These are phyloP conservation scores for Aplochiton taeniatus DNA, from an alignment of 2,797 vertebrate genomes.

Conservation along the genomic window DNA sequence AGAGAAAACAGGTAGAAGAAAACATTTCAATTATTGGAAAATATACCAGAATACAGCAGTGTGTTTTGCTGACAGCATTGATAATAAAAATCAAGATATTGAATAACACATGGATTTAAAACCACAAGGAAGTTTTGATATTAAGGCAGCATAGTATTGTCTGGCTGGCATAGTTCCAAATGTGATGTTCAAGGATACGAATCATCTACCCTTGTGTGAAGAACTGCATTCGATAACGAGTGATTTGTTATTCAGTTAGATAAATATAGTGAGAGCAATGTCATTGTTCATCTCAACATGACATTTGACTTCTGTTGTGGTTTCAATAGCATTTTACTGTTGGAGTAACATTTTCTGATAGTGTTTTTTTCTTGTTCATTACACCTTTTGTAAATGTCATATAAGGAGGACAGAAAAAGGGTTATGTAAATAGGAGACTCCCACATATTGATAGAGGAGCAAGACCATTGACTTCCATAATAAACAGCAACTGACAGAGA, in stretches of 20 bases:
- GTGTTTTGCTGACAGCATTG: too few species aligned
- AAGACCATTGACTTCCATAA: conserved; percentile 5
- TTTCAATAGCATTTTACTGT: conserved; percentile 14
- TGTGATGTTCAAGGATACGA: not conserved
- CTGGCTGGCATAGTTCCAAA: conserved; percentile 2
- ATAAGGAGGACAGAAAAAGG: conserved; percentile 46
- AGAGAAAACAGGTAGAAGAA: too few species aligned
- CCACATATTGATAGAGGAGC: conserved; percentile 25
- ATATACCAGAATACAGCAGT: too few species aligned
- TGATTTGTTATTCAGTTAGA: conserved; percentile 32
- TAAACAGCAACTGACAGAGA: conserved; percentile 23
- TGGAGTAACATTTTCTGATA: conserved; percentile 49
- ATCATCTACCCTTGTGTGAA: conserved; percentile 4
- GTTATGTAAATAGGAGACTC: conserved; percentile 51
- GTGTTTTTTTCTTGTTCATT: conserved; percentile 28
- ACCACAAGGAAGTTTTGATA: not conserved
- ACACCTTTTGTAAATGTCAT: conserved; percentile 29
- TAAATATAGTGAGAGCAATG: conserved; percentile 15
- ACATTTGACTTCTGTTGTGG: conserved; percentile 39
- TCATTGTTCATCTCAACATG: conserved; percentile 39
- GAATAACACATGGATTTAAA: too few species aligned
- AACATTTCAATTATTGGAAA: too few species aligned
- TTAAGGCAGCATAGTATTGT: conserved; percentile 3
- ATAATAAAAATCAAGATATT: too few species aligned
- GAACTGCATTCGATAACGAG: conserved; percentile 21